Percentiles rank a stretch among this genome's conserved stretches.
Evolutionary conservation across 2,113 vertebrate genomes (phyloP).

Genomic region (Sardina pilchardus): DNA sequence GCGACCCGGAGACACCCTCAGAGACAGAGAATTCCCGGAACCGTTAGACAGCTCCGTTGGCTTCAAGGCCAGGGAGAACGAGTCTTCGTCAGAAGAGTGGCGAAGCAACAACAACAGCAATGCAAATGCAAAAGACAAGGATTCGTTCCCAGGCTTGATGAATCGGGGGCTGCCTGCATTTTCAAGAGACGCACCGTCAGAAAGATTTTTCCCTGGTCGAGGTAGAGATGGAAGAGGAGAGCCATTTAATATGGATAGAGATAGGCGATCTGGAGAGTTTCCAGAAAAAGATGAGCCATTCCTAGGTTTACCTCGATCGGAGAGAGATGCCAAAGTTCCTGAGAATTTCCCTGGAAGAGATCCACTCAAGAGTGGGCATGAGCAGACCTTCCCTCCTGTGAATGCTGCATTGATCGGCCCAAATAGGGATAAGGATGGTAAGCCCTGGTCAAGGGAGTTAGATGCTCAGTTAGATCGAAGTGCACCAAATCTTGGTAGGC

Average conservation of each 20-base stretch:
- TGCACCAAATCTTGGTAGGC: conserved; percentile 46
- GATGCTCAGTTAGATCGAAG: conserved; percentile 49
- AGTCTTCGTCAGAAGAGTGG: conserved; percentile 75
- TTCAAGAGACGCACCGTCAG: conserved; percentile 45
- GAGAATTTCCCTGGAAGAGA: conserved; percentile 57
- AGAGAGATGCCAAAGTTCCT: conserved; percentile 37
- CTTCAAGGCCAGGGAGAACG: conserved; percentile 69
- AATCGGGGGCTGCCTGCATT: conserved; percentile 40
- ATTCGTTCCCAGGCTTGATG: conserved; percentile 28
- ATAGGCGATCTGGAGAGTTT: conserved; percentile 56
- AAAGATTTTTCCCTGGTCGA: conserved; percentile 54
- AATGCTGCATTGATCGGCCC: conserved; percentile 46
- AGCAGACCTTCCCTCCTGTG: conserved; percentile 52
- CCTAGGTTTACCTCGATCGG: conserved; percentile 48
- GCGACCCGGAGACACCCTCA: conserved; percentile 45
- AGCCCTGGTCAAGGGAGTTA: conserved; percentile 64
- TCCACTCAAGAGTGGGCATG: conserved; percentile 56
- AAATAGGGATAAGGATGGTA: conserved; percentile 59
- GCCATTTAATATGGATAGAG: conserved; percentile 52
- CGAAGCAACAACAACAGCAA: conserved; percentile 55
- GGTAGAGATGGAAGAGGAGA: conserved; percentile 58
- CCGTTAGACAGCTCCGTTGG: conserved; percentile 58
- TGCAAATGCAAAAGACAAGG: conserved; percentile 39
- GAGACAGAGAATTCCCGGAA: conserved; percentile 60
- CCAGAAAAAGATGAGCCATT: conserved; percentile 53